These are phyloP conservation scores for Cephalotes varians DNA, from an alignment of 2,888 invertebrate species.

Conservation along the genomic window DNA sequence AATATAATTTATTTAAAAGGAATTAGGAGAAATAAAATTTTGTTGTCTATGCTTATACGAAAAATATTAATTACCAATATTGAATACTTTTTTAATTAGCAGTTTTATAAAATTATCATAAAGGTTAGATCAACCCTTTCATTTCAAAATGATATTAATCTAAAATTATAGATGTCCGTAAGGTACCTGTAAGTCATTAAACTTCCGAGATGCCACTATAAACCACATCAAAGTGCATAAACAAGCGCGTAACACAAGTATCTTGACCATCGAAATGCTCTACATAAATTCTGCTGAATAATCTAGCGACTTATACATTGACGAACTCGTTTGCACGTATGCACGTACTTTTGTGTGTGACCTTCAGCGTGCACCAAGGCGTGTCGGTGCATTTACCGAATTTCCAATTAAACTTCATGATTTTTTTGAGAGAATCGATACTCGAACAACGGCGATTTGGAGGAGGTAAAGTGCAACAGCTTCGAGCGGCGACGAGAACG, in stretches of 20 bases:
- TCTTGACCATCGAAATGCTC: neutral
- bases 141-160: neutral
- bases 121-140: neutral
- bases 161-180: neutral
- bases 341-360: neutral
- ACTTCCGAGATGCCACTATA: neutral
- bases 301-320: neutral
- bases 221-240: neutral
- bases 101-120: no score
- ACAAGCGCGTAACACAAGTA: neutral
- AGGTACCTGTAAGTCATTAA: neutral
- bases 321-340: neutral
- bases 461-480: conserved; percentile 1
- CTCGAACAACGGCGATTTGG: neutral
- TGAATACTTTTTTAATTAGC: neutral
- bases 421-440: neutral
- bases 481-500: conserved; percentile 1
- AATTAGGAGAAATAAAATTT: neutral
- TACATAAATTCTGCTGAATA: neutral
- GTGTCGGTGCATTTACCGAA: neutral
- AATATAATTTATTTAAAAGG: neutral
- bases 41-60: neutral
- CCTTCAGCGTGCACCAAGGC: neutral
- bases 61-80: neutral
- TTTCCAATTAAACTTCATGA: neutral